Evolutionary conservation across 2,888 invertebrate species (phyloP).

Genomic region (Meta bourneti): DNA sequence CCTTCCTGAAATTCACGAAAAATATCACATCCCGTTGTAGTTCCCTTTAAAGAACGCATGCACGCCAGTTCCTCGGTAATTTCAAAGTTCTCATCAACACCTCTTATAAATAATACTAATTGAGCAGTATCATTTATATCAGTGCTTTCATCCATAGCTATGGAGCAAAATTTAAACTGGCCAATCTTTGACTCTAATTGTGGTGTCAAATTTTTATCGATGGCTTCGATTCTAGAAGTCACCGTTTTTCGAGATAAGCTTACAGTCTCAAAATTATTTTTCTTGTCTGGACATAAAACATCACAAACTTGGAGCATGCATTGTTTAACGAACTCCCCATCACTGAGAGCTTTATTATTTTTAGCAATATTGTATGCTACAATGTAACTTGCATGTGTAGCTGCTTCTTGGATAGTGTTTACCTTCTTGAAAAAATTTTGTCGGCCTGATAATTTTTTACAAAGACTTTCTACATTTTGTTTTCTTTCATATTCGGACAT

Average conservation of each 20-base stretch:
- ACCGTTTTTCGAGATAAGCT: slow-evolving; percentile 39
- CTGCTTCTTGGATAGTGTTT: background rate
- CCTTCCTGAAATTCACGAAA: slow-evolving; percentile 27
- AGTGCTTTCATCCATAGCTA: background rate
- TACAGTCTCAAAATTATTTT: slow-evolving; percentile 35
- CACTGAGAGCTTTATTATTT: slow-evolving; percentile 9
- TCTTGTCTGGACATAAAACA: slow-evolving; percentile 23
- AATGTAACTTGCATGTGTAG: slow-evolving; percentile 27
- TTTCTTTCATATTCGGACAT: slow-evolving; percentile 34
- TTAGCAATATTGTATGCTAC: slow-evolving; percentile 55
- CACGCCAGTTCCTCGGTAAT: slow-evolving; percentile 28
- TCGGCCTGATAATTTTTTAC: background rate
- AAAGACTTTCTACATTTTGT: background rate
- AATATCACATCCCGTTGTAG: slow-evolving; percentile 27
- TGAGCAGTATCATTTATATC: slow-evolving; percentile 23
- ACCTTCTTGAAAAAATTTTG: slow-evolving; percentile 37
- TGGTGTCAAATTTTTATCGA: slow-evolving; percentile 41
- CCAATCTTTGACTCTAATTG: slow-evolving; percentile 35
- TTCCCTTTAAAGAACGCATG: slow-evolving; percentile 50
- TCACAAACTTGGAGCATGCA: slow-evolving; percentile 9
- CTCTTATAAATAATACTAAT: slow-evolving; percentile 45
- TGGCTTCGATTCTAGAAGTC: slow-evolving; percentile 58
- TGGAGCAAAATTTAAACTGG: background rate
- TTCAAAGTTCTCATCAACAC: slow-evolving; percentile 53
- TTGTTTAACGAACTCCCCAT: slow-evolving; percentile 21